Percentiles rank a stretch among this genome's conserved stretches.
These are phyloP conservation scores for Melipona bicolor DNA, from an alignment of 2,888 invertebrate genomes.

Conservation along the genomic window DNA sequence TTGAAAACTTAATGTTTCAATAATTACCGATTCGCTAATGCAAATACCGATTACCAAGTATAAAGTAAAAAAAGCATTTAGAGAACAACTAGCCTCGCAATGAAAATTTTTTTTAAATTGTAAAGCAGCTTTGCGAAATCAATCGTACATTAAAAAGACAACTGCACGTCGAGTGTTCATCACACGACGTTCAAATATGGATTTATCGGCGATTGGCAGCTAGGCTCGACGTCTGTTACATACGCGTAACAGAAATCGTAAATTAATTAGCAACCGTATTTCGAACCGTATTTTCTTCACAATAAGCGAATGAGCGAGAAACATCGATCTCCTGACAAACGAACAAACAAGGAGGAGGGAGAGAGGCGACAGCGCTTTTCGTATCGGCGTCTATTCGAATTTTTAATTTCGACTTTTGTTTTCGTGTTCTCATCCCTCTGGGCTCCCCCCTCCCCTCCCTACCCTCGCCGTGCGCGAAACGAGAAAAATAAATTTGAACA, in stretches of 20 bases:
- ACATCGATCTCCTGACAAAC: slow-evolving; percentile 4
- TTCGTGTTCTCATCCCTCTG: too few relatives aligned
- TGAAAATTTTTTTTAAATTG: not conserved
- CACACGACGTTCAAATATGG: slow-evolving; percentile 19
- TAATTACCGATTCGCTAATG: not conserved
- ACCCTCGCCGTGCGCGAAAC: not conserved
- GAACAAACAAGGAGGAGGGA: slow-evolving; percentile 1
- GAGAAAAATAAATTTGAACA: not conserved
- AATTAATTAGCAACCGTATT: slow-evolving; percentile 34
- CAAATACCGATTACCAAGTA: too few relatives aligned
- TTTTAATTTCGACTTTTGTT: not conserved
- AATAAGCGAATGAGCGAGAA: not conserved
- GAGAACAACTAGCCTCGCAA: too few relatives aligned
- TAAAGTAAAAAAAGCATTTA: not conserved
- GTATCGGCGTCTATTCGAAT: not conserved
- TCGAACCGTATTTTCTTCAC: not conserved
- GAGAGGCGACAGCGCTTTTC: not conserved
- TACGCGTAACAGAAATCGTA: slow-evolving; percentile 27
- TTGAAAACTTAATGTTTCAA: too few relatives aligned
- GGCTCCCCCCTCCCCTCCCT: too few relatives aligned
- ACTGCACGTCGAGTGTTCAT: slow-evolving; percentile 8
- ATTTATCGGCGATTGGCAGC: slow-evolving; percentile 34
- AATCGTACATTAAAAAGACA: not conserved
- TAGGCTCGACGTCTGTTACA: not conserved
- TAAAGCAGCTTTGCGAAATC: not conserved